Evolutionary conservation across 2,113 vertebrate species (phyloP), one percentile per base, ranked within the genome.

Genomic region (Marmota flaviventris): DNA sequence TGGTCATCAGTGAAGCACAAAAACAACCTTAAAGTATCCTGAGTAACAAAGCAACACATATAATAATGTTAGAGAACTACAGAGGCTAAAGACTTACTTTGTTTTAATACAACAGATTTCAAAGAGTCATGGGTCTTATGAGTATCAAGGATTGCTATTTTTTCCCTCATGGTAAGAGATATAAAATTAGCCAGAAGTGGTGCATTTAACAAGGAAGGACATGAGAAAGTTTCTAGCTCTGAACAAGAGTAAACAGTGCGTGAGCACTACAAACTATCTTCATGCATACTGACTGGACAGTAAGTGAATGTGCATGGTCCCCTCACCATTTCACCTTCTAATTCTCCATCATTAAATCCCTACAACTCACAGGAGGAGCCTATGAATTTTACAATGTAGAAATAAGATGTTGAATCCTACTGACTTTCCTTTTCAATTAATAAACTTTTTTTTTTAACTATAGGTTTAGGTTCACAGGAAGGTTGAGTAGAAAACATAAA

Each of bases 51-150:
- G 37, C 24, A 83, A 61, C 58, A n/a, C 11, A 5, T 25, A 42
- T 63, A 82, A 37, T 6, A 53, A 37, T n/a, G 42, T 18, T 56
- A 37, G 34, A 6, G 25, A 51, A 67, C 3, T 29, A 5, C 24
- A 82, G 29, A 70, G 34, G 37, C 69, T 27, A 77, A 72, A n/a
- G 85, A 10, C 1, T 22, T 29, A 51, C 51, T 85, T 56, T 91
- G n/a, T 75, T 93, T 76, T 39, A 84, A 42, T 91, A 88, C 11
- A 63, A 93, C 37, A 79, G 45, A 94, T 51, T 63, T 37, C 34
- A 82, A 85, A 65, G 27, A 81, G 69, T 22, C 37, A 37, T 11
- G 2, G 32, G 29, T 29, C 78, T 92, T 86, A 83, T 42, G 20
- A 95, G 29, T 27, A 92, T 29, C 37, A 89, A 91, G 48, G 18